A percentile compares a stretch with the other conserved stretches of the same genome.
These are phyloP conservation scores for Cryptus armator DNA, from an alignment of 2,888 invertebrate genomes.

Conservation along the genomic window DNA sequence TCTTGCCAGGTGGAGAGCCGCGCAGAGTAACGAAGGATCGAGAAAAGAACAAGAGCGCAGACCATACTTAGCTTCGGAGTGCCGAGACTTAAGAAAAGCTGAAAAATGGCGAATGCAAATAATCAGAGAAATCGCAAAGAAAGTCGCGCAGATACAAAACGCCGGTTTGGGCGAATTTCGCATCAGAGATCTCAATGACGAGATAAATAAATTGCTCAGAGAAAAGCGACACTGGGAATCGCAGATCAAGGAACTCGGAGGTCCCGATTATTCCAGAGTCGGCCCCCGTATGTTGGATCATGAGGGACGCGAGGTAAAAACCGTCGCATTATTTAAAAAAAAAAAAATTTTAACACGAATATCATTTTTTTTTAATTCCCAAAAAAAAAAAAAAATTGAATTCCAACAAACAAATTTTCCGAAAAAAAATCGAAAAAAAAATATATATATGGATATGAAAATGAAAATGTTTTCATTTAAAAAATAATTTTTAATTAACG, in stretches of 20 bases:
- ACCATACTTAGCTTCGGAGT: slow-evolving; percentile 98
- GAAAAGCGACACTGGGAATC: slow-evolving; percentile 99
- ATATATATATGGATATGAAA: too few relatives aligned
- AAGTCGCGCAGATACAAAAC: slow-evolving; percentile 99
- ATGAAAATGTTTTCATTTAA: too few relatives aligned
- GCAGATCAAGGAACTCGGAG: slow-evolving; percentile 97
- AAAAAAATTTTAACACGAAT: background rate
- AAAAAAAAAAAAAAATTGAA: background rate
- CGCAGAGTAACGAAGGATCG: slow-evolving; percentile 96
- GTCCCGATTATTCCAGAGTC: slow-evolving; percentile 96
- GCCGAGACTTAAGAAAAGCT: slow-evolving; percentile 95
- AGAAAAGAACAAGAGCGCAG: slow-evolving; percentile 92
- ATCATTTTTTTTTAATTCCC: background rate
- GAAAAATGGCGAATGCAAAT: slow-evolving; percentile 99
- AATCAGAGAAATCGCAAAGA: slow-evolving; percentile 98
- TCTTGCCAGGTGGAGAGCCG: slow-evolving; percentile 98
- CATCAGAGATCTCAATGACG: slow-evolving; percentile 98
- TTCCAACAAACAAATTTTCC: too few relatives aligned
- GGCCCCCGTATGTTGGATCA: slow-evolving; percentile 97
- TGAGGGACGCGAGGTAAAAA: slow-evolving; percentile 92
- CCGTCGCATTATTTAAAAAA: background rate
- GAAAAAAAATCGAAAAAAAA: too few relatives aligned
- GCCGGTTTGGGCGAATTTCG: slow-evolving; percentile 99
- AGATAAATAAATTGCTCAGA: slow-evolving; percentile 98
- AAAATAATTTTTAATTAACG: too few relatives aligned